Evolutionary conservation across 2,113 vertebrate species (phyloP).

Genomic region (Penelope pileata): DNA sequence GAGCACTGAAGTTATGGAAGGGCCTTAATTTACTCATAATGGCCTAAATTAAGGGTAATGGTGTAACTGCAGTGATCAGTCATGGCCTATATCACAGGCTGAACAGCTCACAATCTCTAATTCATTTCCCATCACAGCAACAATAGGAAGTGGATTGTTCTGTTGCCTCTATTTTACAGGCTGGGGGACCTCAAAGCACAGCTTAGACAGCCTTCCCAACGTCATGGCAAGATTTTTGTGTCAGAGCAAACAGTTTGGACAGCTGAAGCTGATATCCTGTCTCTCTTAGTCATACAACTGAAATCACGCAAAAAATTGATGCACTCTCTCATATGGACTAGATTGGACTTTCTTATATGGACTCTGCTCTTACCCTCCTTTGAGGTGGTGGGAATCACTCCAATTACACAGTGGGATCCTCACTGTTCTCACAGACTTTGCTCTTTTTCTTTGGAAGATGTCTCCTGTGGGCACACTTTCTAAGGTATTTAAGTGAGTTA

Average conservation of each 20-base stretch:
- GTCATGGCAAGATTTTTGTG: not conserved
- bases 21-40: not conserved
- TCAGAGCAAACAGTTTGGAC: not conserved
- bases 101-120: not conserved
- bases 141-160: not conserved
- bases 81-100: not conserved
- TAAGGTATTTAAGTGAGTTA: not conserved
- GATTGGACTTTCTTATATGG: too few species aligned
- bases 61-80: not conserved
- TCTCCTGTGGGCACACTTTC: not conserved
- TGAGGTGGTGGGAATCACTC: not conserved
- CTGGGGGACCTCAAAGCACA: not conserved
- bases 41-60: not conserved
- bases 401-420: not conserved
- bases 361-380: not conserved
- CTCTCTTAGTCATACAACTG: not conserved
- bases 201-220: not conserved
- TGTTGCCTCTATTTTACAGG: not conserved
- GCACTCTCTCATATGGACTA: not conserved
- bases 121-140: not conserved
- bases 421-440: not conserved
- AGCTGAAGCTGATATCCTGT: not conserved
- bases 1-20: not conserved
- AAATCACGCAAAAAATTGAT: not conserved
- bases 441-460: not conserved